phyloP scores from a whole-genome alignment of 2,113 vertebrate genomes.

The Ceyx melanurus region DNA sequence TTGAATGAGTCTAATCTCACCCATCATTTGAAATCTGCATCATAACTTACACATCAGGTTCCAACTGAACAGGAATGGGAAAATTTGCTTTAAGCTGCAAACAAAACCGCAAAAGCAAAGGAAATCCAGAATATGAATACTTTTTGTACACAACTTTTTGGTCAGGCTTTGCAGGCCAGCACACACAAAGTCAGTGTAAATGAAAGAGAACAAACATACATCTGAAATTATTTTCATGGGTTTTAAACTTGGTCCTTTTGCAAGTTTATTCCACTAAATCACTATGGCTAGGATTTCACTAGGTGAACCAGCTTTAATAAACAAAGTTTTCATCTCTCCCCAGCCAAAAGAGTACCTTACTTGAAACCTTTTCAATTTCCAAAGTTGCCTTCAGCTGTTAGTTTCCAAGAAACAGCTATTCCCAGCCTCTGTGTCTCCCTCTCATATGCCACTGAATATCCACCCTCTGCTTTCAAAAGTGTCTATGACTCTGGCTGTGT shows the following conservation, averaged over 20 bases:
- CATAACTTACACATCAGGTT: neutral
- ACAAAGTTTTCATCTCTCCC: constrained; percentile 61
- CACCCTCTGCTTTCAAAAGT: constrained; percentile 41
- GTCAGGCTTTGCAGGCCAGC: constrained; percentile 34
- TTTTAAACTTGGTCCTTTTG: constrained; percentile 49
- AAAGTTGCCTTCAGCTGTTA: constrained; percentile 41
- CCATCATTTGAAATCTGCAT: constrained; percentile 23
- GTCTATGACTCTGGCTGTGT: constrained; percentile 21
- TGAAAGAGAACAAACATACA: constrained; percentile 38
- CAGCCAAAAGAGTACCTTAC: constrained; percentile 46
- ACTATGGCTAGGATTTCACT: constrained; percentile 11
- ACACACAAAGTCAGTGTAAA: constrained; percentile 35
- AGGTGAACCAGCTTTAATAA: constrained; percentile 61
- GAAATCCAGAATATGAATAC: constrained; percentile 5
- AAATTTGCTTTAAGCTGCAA: constrained; percentile 19
- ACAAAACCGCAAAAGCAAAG: constrained; percentile 29
- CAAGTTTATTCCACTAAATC: constrained; percentile 54
- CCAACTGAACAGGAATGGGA: neutral
- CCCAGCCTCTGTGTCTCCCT: constrained; percentile 4
- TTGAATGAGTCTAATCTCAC: neutral
- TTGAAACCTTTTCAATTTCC: constrained; percentile 55
- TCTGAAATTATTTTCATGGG: constrained; percentile 51
- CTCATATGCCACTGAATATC: constrained; percentile 46
- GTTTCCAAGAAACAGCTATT: constrained; percentile 63
- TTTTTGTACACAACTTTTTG: constrained; percentile 1